Conservation (phyloP, 2,797 vertebrate species). For the Pangasius sanitwongsei region DNA sequence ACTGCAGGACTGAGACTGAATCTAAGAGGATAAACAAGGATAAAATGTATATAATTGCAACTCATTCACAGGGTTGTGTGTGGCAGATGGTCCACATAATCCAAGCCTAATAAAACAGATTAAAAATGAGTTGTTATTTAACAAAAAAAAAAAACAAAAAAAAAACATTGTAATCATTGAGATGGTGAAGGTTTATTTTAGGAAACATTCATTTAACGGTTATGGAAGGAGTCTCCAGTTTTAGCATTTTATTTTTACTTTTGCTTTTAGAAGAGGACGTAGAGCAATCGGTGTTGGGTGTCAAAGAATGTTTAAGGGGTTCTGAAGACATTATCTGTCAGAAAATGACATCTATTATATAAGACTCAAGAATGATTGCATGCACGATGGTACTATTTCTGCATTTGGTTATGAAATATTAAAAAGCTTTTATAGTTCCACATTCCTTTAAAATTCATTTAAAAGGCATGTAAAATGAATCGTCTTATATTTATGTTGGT, state of each 20-base stretch:
- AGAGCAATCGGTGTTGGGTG: neutral
- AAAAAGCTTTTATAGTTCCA: neutral
- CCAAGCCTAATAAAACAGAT: neutral
- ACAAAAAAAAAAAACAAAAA: neutral
- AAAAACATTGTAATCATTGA: neutral
- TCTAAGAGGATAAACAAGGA: neutral
- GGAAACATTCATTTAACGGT: neutral
- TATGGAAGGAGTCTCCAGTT: neutral
- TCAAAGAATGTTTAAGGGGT: neutral
- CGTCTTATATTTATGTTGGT: neutral
- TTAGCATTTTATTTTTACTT: neutral
- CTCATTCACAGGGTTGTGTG: neutral
- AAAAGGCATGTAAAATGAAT: neutral
- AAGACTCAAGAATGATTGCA: neutral
- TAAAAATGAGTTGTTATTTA: neutral
- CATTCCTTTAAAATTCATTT: neutral
- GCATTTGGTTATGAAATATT: conserved; percentile 6
- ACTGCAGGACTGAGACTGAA: neutral
- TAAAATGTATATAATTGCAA: neutral
- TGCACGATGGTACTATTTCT: neutral
- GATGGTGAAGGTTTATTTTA: neutral
- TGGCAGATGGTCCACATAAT: neutral
- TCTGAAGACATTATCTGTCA: neutral
- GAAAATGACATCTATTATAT: neutral
- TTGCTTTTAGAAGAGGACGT: neutral